Conservation (phyloP, 2,797 vertebrate species). For the Cyclopterus lumpus region DNA sequence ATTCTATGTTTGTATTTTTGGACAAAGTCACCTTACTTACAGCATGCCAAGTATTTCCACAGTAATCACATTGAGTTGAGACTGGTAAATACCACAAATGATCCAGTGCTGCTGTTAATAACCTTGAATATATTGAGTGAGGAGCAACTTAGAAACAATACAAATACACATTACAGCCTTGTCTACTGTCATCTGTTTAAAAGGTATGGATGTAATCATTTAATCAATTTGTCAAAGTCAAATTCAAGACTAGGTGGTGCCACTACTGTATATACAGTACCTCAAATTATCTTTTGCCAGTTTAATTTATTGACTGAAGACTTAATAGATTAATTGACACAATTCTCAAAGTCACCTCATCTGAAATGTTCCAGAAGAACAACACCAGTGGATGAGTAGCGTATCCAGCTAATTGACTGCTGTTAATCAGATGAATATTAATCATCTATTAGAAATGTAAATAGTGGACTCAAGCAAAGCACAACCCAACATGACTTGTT, state of each 20-base stretch:
- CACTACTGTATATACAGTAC: constrained; percentile 47
- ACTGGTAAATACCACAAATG: constrained; percentile 5
- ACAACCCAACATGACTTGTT: neutral
- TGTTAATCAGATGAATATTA: constrained; percentile 63
- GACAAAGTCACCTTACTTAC: neutral
- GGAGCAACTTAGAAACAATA: constrained; percentile 27
- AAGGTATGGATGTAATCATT: constrained; percentile 55
- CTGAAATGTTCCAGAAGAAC: constrained; percentile 60
- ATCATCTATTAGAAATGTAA: constrained; percentile 47
- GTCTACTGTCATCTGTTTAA: constrained; percentile 36
- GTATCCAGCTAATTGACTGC: constrained; percentile 59
- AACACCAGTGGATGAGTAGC: constrained; percentile 36
- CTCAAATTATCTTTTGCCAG: constrained; percentile 62
- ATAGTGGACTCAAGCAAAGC: constrained; percentile 22
- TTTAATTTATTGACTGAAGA: constrained; percentile 74
- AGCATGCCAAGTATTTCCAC: neutral
- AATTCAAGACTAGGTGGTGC: constrained; percentile 47
- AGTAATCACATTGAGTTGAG: neutral
- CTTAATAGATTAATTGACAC: constrained; percentile 74
- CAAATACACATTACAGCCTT: constrained; percentile 36
- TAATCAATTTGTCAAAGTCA: constrained; percentile 73
- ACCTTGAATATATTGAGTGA: constrained; percentile 55
- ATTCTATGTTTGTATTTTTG: neutral
- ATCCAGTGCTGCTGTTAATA: constrained; percentile 32
- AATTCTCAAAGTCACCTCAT: constrained; percentile 76